Percentiles rank a stretch among this genome's conserved stretches.
Conservation (phyloP, 1,140 invertebrate genomes). For the Hyphantria cunea region DNA sequence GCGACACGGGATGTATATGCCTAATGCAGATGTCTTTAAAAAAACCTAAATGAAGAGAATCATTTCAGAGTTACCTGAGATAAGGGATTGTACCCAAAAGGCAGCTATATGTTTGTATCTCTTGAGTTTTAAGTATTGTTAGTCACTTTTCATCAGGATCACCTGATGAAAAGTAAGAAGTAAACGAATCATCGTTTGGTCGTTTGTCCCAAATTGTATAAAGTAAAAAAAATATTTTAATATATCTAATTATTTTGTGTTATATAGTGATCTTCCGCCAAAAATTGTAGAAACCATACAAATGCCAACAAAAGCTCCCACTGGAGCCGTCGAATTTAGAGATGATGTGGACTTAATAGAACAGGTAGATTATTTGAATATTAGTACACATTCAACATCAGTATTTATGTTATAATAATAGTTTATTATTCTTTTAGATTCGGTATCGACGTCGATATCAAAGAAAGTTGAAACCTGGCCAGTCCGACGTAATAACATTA, state of each 20-base stretch:
- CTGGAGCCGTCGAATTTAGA: constrained; percentile 68
- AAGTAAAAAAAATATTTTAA: background rate
- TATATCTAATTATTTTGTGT: background rate
- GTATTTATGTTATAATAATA: background rate
- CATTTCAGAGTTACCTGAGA: too few relatives aligned
- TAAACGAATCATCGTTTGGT: too few relatives aligned
- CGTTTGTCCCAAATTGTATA: too few relatives aligned
- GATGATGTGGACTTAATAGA: constrained; percentile 75
- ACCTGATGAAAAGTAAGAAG: too few relatives aligned
- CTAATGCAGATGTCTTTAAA: too few relatives aligned
- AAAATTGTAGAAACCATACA: constrained; percentile 54
- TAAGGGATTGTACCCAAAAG: too few relatives aligned
- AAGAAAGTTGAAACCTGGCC: constrained; percentile 79
- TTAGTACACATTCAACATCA: background rate
- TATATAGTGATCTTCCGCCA: constrained; percentile 59
- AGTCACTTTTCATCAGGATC: too few relatives aligned
- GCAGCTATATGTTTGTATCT: too few relatives aligned
- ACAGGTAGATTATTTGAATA: constrained; percentile 50
- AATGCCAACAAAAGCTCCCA: constrained; percentile 60
- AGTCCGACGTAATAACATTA: constrained; percentile 82
- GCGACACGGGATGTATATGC: too few relatives aligned
- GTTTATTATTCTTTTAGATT: constrained; percentile 60
- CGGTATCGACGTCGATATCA: constrained; percentile 82
- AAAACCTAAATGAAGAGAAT: too few relatives aligned
- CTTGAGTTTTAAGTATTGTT: too few relatives aligned